Conservation (phyloP, 1,140 invertebrate genomes). For the Drosophila ficusphila region DNA sequence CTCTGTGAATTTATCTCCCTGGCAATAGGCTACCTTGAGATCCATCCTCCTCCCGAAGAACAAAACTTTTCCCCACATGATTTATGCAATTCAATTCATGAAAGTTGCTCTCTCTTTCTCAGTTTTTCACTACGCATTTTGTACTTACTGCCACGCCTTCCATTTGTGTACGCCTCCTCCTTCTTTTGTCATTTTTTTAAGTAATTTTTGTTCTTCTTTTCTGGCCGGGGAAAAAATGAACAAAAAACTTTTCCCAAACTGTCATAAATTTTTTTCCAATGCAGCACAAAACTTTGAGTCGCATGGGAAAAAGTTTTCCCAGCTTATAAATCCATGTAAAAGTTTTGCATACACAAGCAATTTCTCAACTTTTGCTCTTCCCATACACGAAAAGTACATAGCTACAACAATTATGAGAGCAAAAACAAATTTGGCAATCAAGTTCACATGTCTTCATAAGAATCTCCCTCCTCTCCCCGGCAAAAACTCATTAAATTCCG, state of each 20-base stretch:
- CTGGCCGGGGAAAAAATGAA: slow-evolving; percentile 26
- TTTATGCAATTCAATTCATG: slow-evolving; percentile 84
- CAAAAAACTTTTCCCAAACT: slow-evolving; percentile 74
- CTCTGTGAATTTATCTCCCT: slow-evolving; percentile 42
- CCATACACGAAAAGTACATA: slow-evolving; percentile 1
- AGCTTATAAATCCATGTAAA: slow-evolving; percentile 79
- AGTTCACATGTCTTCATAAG: slow-evolving; percentile 41
- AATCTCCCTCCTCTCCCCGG: slow-evolving; percentile 2
- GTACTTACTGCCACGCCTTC: slow-evolving; percentile 41
- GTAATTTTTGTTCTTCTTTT: slow-evolving; percentile 34
- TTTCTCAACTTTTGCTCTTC: slow-evolving; percentile 53
- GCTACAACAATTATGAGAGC: slow-evolving; percentile 52
- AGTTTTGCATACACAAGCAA: slow-evolving; percentile 73
- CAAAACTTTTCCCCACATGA: slow-evolving; percentile 67
- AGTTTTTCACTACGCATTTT: slow-evolving; percentile 39
- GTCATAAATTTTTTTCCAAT: slow-evolving; percentile 78
- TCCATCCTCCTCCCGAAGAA: slow-evolving; percentile 11
- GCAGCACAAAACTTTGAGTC: slow-evolving; percentile 60
- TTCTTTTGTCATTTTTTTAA: slow-evolving; percentile 34
- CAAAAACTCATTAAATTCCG: slow-evolving; percentile 17
- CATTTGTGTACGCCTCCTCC: slow-evolving; percentile 45
- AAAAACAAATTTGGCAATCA: slow-evolving; percentile 66
- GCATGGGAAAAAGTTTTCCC: slow-evolving; percentile 52
- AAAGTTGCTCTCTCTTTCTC: slow-evolving; percentile 53
- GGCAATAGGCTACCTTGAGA: slow-evolving; percentile 29